Base-by-base conservation (phyloP, 2,888 invertebrate genomes). In the Silvanus unidentatus region DNA sequence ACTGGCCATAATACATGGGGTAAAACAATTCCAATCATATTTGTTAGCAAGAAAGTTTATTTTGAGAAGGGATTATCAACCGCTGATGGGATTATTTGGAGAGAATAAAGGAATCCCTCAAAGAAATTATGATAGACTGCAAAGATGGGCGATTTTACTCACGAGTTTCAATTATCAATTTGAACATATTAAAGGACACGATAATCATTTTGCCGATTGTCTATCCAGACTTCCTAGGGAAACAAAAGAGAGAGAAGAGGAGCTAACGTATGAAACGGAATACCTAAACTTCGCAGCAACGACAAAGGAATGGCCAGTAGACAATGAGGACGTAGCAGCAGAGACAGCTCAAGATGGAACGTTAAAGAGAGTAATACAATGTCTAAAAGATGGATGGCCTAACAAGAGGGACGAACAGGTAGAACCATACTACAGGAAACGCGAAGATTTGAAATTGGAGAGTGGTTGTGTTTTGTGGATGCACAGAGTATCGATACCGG, bases 11-110 rank as follows among this genome's bases (percentile, higher is more conserved):
- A 57, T 52, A 42, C 66, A 55, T 54, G 60, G 57, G 1, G 53
- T 60, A 2, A 45, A 46, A n/a, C 63, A 61, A 41, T 65, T 64
- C 47, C 55, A 61, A 45, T 61, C 66, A 43, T 68, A 66, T 55
- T 52, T 68, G 32, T 35, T 53, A 11, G 63, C 63, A 6, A 55
- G 49, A 10, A 47, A 57, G 16, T 44, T 41, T 16, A 40, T 32
- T n/a, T 13, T 47, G 9, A 40, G 30, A 35, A 44, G 32, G n/a
- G 46, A 46, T 13, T 39, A 46, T 16, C 42, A 46, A 36, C 34
- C 43, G 11, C 16, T 47, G 9, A 34, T 41, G 12, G 22, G 40
- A 29, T 16, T 44, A 30, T 47, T 47, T 37, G 40, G 32, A 14
- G 43, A 57, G 40, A 43, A 60, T n/a, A 61, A 59, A 51, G 59